These are phyloP conservation scores for Caenorhabditis japonica DNA, from an alignment of 2,888 invertebrate species.

Conservation along the genomic window DNA sequence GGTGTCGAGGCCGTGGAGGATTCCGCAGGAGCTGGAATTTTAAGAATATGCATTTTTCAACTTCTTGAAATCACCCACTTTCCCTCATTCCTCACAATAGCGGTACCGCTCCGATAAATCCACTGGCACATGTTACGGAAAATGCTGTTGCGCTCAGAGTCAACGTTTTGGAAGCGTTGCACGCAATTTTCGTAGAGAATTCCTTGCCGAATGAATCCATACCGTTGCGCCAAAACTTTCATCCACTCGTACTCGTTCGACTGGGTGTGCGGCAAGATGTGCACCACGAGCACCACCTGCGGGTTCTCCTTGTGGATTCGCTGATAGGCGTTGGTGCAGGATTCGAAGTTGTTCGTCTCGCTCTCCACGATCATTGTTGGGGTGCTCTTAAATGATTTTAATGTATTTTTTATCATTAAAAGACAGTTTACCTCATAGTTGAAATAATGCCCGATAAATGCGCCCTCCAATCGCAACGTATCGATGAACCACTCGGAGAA, in stretches of 20 bases:
- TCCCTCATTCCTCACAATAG: slow-evolving; percentile 31
- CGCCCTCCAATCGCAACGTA: slow-evolving; percentile 33
- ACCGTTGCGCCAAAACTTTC: slow-evolving; percentile 57
- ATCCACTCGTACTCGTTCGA: slow-evolving; percentile 71
- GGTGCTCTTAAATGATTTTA: slow-evolving; percentile 18
- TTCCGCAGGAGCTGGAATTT: slow-evolving; percentile 37
- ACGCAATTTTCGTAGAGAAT: slow-evolving; percentile 70
- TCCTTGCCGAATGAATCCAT: slow-evolving; percentile 72
- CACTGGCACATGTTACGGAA: slow-evolving; percentile 57
- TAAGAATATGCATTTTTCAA: background rate
- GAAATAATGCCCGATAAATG: slow-evolving; percentile 42
- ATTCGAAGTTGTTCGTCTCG: slow-evolving; percentile 17
- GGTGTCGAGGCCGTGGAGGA: slow-evolving; percentile 28
- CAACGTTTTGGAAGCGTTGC: slow-evolving; percentile 56
- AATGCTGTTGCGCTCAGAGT: slow-evolving; percentile 52
- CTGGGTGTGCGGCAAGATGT: slow-evolving; percentile 67
- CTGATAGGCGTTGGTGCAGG: slow-evolving; percentile 48
- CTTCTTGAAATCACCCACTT: slow-evolving; percentile 15
- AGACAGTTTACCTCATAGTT: slow-evolving; percentile 44
- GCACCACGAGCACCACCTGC: slow-evolving; percentile 67
- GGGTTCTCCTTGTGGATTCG: slow-evolving; percentile 56
- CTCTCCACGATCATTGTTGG: slow-evolving; percentile 33
- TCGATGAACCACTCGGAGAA: slow-evolving; percentile 53
- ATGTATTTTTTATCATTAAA: background rate
- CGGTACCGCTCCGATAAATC: slow-evolving; percentile 41